Conservation (phyloP, 2,888 invertebrate species). For the Geophilus truncorum region DNA sequence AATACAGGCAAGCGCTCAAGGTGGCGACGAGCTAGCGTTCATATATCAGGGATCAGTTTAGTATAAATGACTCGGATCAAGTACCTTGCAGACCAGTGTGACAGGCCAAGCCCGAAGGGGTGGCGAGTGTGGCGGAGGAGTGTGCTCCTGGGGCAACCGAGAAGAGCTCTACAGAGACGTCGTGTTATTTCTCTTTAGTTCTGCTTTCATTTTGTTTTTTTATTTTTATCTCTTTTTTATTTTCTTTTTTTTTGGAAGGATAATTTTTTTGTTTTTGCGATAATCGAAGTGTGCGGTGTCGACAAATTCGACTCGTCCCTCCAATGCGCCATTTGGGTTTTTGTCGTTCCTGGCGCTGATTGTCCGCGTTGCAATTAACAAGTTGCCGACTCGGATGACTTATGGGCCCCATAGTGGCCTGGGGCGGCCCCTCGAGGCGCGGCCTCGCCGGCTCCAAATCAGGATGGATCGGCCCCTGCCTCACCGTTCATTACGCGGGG, state of each 20-base stretch:
- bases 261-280: neutral
- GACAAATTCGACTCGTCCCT: neutral
- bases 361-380: neutral
- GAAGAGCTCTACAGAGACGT: neutral
- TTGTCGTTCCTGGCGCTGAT: neutral
- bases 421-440: neutral
- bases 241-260: neutral
- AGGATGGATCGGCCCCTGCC: conserved; percentile 20
- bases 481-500: conserved; percentile 4
- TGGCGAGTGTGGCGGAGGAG: neutral
- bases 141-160: neutral
- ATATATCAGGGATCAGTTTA: neutral
- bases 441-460: conserved; percentile 10
- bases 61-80: neutral
- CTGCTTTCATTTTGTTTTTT: neutral
- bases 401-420: neutral
- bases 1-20: neutral
- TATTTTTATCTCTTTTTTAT: neutral
- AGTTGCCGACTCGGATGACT: neutral
- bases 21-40: neutral
- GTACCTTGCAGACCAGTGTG: neutral
- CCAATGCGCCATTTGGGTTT: neutral
- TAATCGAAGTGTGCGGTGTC: neutral
- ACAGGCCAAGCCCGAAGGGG: neutral
- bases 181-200: neutral